phyloP scores from a whole-genome alignment of 2,113 vertebrate genomes.

The Sinocyclocheilus rhinocerous region DNA sequence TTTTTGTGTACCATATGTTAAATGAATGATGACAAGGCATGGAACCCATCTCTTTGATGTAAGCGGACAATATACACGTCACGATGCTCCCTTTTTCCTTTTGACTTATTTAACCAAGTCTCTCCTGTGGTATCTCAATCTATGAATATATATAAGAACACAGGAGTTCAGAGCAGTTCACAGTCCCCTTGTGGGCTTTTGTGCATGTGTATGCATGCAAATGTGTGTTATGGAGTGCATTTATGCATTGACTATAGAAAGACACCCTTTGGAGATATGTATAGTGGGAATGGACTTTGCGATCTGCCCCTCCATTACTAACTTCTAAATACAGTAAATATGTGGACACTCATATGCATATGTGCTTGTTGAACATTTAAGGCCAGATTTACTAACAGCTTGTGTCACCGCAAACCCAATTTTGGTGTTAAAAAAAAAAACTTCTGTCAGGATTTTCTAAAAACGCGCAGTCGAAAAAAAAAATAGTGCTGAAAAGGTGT shows the following conservation, averaged over 20 bases:
- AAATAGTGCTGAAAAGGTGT: too few relatives aligned
- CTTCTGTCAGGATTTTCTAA: too few relatives aligned
- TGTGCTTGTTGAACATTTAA: neutral
- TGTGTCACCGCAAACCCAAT: too few relatives aligned
- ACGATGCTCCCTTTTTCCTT: neutral
- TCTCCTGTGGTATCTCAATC: neutral
- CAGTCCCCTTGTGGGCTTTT: neutral
- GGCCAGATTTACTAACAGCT: too few relatives aligned
- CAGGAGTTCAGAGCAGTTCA: neutral
- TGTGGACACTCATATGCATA: neutral
- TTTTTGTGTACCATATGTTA: constrained; percentile 21
- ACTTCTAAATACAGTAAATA: neutral
- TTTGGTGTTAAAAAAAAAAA: too few relatives aligned
- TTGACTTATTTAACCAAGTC: constrained; percentile 4
- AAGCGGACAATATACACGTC: neutral
- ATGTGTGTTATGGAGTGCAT: neutral
- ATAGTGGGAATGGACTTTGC: neutral
- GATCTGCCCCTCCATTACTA: neutral
- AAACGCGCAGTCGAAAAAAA: too few relatives aligned
- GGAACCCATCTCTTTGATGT: constrained; percentile 19
- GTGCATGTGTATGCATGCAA: neutral
- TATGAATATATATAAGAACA: neutral
- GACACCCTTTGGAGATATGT: neutral
- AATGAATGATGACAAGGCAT: constrained; percentile 4
- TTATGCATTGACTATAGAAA: neutral